phyloP scores from a whole-genome alignment of 92 coral and sea anemone genomes.

The Virgularia gustaviana region DNA sequence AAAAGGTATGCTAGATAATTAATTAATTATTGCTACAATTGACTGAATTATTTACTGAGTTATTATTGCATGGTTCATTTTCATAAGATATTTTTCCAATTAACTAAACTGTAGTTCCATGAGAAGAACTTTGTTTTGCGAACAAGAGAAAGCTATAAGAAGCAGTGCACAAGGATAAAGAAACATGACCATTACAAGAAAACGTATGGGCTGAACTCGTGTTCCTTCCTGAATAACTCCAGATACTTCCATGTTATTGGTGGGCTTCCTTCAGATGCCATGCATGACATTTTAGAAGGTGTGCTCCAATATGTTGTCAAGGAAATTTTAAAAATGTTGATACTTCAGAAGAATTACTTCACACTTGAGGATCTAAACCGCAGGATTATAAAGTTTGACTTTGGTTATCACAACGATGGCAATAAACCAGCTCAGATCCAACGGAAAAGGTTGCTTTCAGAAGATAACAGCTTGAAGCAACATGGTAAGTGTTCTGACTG shows the following conservation, averaged over 20 bases:
- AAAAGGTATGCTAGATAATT: too few species aligned
- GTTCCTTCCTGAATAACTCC: constrained; percentile 42
- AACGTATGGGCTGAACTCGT: constrained; percentile 60
- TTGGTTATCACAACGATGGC: constrained; percentile 10
- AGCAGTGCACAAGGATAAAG: constrained; percentile 48
- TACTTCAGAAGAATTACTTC: constrained; percentile 2
- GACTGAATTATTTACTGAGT: too few species aligned
- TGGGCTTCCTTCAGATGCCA: constrained; percentile 59
- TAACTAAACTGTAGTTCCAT: too few species aligned
- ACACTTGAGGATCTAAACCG: constrained; percentile 15
- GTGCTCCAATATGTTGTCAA: constrained; percentile 10
- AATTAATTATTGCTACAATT: too few species aligned
- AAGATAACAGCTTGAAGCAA: constrained; percentile 60
- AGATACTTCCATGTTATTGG: constrained; percentile 56
- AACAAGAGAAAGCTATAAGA: constrained; percentile 47
- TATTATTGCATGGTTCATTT: too few species aligned
- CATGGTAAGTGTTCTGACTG: too few species aligned
- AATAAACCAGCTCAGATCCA: constrained; percentile 38
- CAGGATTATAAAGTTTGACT: constrained; percentile 7
- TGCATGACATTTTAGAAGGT: constrained; percentile 62
- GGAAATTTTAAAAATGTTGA: constrained; percentile 12
- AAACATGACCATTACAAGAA: constrained; percentile 55
- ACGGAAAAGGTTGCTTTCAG: constrained; percentile 38
- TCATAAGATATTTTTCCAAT: too few species aligned
- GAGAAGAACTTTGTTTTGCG: constrained; percentile 57